phyloP scores from a whole-genome alignment of 1,140 invertebrate genomes.

The Nymphalis io region DNA sequence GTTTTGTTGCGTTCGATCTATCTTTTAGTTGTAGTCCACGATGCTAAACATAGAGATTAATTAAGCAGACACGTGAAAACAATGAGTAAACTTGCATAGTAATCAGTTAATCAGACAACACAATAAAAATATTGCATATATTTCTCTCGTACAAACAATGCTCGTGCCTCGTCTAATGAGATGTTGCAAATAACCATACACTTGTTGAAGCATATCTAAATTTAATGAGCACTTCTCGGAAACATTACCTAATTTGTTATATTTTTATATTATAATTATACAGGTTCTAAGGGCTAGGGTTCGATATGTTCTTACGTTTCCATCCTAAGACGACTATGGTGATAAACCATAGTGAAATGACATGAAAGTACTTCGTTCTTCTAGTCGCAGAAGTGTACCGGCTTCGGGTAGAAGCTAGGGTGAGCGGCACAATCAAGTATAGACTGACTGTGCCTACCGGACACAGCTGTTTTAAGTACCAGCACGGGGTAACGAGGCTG shows the following conservation, averaged over 20 bases:
- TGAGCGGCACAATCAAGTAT: no score
- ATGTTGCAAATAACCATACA: conserved; percentile 27
- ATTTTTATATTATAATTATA: conserved; percentile 14
- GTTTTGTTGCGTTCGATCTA: neutral
- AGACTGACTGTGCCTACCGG: no score
- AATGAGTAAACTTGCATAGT: conserved; percentile 15
- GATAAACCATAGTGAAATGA: no score
- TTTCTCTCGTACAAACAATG: conserved; percentile 32
- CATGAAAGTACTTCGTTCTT: no score
- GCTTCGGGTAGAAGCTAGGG: no score
- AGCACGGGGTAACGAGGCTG: no score
- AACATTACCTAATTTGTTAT: conserved; percentile 28
- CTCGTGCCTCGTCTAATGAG: conserved; percentile 27
- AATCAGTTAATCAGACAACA: conserved; percentile 30
- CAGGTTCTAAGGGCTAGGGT: neutral
- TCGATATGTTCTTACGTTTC: neutral
- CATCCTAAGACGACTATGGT: no score
- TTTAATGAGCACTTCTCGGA: conserved; percentile 29
- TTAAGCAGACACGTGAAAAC: conserved; percentile 1
- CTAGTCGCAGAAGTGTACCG: no score
- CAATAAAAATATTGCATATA: conserved; percentile 39
- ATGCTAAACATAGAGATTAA: conserved; percentile 3
- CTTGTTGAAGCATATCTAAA: conserved; percentile 30
- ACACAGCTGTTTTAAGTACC: no score
- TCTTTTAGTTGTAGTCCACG: neutral